Evolutionary conservation across 2,888 invertebrate species (phyloP).

Genomic region (Nemoura dubitans): DNA sequence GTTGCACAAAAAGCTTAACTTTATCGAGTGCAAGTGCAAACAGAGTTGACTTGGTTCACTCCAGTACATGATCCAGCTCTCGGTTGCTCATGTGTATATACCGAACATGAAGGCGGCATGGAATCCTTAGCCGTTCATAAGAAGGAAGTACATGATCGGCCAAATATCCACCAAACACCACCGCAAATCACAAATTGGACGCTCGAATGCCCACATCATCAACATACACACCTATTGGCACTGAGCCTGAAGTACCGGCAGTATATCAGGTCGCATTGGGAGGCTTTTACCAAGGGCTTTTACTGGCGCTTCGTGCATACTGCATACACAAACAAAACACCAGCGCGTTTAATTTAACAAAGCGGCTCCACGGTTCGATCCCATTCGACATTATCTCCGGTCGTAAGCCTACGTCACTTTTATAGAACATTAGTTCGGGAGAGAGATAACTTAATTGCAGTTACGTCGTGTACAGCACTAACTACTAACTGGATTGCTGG

Average conservation of each 20-base stretch:
- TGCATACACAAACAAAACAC: neutral
- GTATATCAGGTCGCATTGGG: neutral
- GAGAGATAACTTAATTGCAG: neutral
- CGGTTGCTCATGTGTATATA: too few species aligned
- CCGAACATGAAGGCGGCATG: too few species aligned
- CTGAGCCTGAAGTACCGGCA: neutral
- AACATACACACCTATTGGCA: neutral
- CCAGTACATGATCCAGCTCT: too few species aligned
- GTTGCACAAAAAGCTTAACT: neutral
- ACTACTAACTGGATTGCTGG: constrained; percentile 24
- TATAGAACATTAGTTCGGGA: neutral
- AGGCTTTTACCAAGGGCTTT: neutral
- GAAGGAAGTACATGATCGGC: too few species aligned
- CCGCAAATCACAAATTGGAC: too few species aligned
- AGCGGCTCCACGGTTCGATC: neutral
- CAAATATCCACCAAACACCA: too few species aligned
- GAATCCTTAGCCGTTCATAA: too few species aligned
- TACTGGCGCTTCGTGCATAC: too few species aligned
- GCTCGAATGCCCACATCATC: neutral
- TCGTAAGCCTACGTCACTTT: neutral
- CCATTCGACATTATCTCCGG: neutral
- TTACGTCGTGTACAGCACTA: neutral
- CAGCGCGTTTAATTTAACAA: neutral
- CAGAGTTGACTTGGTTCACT: too few species aligned
- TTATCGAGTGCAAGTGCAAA: neutral